Evolutionary conservation across 35 echinoderm and acorn worm species (phyloP).

Genomic region (Nesometra sesokonis): DNA sequence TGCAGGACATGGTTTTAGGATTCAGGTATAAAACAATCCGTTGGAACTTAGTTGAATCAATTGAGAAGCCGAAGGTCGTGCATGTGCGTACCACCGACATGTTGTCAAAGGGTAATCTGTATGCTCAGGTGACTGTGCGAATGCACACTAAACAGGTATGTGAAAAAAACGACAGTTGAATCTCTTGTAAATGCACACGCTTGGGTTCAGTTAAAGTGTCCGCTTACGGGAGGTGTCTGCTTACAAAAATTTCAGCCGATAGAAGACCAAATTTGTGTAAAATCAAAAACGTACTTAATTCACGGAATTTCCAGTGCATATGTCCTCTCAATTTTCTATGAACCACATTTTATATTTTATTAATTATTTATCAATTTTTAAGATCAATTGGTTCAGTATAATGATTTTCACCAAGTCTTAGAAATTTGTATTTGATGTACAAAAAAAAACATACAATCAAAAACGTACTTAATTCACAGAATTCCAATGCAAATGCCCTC

Average conservation of each 20-base stretch:
- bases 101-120: constrained; percentile 77
- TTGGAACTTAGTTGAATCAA: constrained; percentile 85
- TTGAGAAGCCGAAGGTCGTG: constrained; percentile 93
- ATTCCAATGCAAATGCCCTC: too few relatives aligned
- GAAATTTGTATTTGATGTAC: too few relatives aligned
- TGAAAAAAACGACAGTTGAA: background rate
- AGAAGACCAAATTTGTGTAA: too few relatives aligned
- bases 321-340: background rate
- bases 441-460: too few relatives aligned
- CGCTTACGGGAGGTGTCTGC: too few relatives aligned
- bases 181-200: too few relatives aligned
- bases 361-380: background rate
- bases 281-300: background rate
- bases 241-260: too few relatives aligned
- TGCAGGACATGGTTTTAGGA: constrained; percentile 90
- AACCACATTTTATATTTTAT: too few relatives aligned
- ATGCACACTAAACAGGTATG: constrained; percentile 87
- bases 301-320: background rate
- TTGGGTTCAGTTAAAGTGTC: too few relatives aligned
- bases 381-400: too few relatives aligned
- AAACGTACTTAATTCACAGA: too few relatives aligned
- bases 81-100: constrained; percentile 84
- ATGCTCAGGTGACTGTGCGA: constrained; percentile 92
- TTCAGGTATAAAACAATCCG: constrained; percentile 81
- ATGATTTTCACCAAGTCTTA: too few relatives aligned